Percentiles rank a stretch among this genome's conserved stretches.
Conservation (phyloP, 2,888 invertebrate species). For the Morpho helenor region DNA sequence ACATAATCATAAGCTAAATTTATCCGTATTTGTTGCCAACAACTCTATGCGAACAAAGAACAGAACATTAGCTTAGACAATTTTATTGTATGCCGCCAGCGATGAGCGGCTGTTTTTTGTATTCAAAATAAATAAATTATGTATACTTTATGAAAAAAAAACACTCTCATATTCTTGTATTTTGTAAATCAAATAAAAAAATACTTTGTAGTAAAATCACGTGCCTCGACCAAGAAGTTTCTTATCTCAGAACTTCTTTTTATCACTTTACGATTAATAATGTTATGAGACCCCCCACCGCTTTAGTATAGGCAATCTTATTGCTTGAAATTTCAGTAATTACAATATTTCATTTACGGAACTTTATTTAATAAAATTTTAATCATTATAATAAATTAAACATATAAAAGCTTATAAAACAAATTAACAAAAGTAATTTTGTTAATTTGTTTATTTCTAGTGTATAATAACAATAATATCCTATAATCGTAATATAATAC, state of each 20-base stretch:
- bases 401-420: too few species aligned
- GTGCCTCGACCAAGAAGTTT: slow-evolving; percentile 50
- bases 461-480: too few species aligned
- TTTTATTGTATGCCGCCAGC: slow-evolving; percentile 35
- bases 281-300: slow-evolving; percentile 49
- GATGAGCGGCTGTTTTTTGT: slow-evolving; percentile 36
- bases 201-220: slow-evolving; percentile 59
- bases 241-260: slow-evolving; percentile 49
- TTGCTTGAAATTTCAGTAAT: too few species aligned
- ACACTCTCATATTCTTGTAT: slow-evolving; percentile 48
- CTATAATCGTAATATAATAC: too few species aligned
- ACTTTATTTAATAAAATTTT: too few species aligned
- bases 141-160: slow-evolving; percentile 42
- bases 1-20: not conserved
- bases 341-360: too few species aligned
- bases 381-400: too few species aligned
- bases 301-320: slow-evolving; percentile 48
- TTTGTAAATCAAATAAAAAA: slow-evolving; percentile 41
- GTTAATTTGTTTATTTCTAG: too few species aligned
- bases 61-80: slow-evolving; percentile 44
- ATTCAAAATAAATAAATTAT: slow-evolving; percentile 44
- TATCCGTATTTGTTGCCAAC: not conserved
- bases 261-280: slow-evolving; percentile 67
- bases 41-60: slow-evolving; percentile 20
- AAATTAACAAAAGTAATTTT: too few species aligned